Conservation (phyloP, 2,888 invertebrate genomes). For the Melipona beecheii region DNA sequence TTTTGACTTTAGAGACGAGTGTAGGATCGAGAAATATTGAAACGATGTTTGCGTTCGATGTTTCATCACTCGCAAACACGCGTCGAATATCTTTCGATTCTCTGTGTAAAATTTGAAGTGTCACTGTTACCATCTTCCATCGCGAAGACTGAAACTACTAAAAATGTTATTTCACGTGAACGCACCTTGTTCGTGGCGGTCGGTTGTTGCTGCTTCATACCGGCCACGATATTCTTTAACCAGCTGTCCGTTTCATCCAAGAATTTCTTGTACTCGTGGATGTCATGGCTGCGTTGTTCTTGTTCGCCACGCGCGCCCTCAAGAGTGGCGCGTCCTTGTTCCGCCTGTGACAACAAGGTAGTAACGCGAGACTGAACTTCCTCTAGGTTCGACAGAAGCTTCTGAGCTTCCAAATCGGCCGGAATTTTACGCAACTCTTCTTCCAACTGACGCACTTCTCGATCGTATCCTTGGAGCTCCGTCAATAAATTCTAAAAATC, state of each 20-base stretch:
- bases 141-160: not conserved
- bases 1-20: not conserved
- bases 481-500: conserved; percentile 88
- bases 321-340: conserved; percentile 87
- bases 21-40: not conserved
- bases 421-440: conserved; percentile 87
- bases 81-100: not conserved
- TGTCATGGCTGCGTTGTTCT: conserved; percentile 85
- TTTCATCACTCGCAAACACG: not conserved
- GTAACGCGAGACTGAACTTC: conserved; percentile 88
- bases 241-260: conserved; percentile 80
- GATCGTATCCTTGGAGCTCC: conserved; percentile 89
- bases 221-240: conserved; percentile 75
- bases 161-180: not conserved
- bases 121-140: not conserved
- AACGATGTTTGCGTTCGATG: not conserved
- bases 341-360: conserved; percentile 88
- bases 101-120: not conserved
- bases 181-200: conserved; percentile 73
- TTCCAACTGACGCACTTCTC: conserved; percentile 88
- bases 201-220: conserved; percentile 71
- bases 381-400: conserved; percentile 86
- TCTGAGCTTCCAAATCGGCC: conserved; percentile 88
- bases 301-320: conserved; percentile 85
- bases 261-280: conserved; percentile 81